A percentile compares a stretch with the other conserved stretches of the same genome.
Conservation (phyloP, 2,888 invertebrate genomes). For the Rhabditoides inermis region DNA sequence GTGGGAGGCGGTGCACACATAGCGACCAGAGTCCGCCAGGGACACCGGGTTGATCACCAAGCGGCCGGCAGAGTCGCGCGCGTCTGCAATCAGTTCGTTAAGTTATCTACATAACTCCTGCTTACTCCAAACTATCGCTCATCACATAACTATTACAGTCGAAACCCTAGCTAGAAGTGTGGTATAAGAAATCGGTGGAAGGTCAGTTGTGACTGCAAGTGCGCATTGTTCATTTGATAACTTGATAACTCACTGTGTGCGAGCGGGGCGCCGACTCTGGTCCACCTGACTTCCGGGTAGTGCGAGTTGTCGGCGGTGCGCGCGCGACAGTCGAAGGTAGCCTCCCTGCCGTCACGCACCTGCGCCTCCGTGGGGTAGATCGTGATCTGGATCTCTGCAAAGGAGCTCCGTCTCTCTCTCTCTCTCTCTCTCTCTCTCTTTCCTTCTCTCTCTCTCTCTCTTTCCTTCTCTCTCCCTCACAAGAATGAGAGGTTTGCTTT, state of each 20-base stretch:
- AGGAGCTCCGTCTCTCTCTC: not conserved
- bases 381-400: conserved; percentile 46
- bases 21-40: conserved; percentile 40
- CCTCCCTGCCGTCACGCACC: conserved; percentile 48
- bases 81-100: no score
- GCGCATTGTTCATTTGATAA: no score
- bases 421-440: conserved; percentile 1
- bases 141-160: conserved; percentile 6
- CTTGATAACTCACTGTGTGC: no score
- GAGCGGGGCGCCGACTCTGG: no score
- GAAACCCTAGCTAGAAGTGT: no score
- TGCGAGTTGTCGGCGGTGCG: conserved; percentile 38
- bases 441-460: no score
- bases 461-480: not conserved
- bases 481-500: not conserved
- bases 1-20: conserved; percentile 46
- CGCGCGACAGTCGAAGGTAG: conserved; percentile 49
- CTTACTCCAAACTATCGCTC: not conserved
- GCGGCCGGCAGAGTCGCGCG: conserved; percentile 39
- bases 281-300: conserved; percentile 41
- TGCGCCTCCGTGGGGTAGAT: conserved; percentile 46
- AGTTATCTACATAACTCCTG: not conserved
- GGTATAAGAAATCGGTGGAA: no score
- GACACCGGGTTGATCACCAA: conserved; percentile 38
- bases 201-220: no score